Percentiles rank a stretch among this genome's conserved stretches.
Conservation (phyloP, 2,113 vertebrate species). For the Collichthys lucidus region DNA sequence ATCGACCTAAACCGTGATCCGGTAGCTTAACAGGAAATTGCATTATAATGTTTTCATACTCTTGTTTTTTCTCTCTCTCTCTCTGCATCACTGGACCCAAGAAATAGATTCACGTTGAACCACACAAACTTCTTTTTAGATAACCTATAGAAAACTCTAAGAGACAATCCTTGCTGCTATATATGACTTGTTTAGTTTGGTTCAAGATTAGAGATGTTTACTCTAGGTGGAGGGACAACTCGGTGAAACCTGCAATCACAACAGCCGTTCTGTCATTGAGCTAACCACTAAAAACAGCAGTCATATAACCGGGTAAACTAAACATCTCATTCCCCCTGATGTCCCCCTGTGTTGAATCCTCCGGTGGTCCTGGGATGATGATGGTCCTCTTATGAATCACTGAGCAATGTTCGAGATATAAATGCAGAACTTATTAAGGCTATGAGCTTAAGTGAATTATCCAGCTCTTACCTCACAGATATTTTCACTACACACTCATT, state of each 20-base stretch:
- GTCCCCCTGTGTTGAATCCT: background rate
- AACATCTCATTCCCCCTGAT: conserved; percentile 13
- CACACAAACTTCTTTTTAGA: conserved; percentile 9
- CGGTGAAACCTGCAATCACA: conserved; percentile 55
- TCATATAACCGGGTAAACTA: conserved; percentile 16
- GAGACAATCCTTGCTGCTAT: background rate
- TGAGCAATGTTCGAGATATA: background rate
- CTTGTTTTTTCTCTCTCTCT: background rate
- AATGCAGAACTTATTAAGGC: background rate
- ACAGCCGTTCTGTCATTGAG: conserved; percentile 33
- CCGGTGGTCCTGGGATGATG: conserved; percentile 18
- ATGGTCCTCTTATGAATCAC: no score
- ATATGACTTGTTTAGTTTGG: conserved; percentile 8
- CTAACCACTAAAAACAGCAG: conserved; percentile 51
- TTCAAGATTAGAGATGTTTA: conserved; percentile 37
- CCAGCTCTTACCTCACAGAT: background rate
- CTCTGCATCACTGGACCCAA: background rate
- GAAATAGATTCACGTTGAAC: conserved; percentile 4
- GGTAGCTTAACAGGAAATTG: conserved; percentile 27
- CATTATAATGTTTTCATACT: background rate
- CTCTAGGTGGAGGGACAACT: conserved; percentile 45
- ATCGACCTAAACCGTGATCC: conserved; percentile 42
- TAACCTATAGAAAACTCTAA: background rate
- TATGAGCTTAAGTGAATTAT: background rate
- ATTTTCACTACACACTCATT: background rate